Evolutionary conservation across 2,113 vertebrate species (phyloP).

Genomic region (Halcyon malimbica): DNA sequence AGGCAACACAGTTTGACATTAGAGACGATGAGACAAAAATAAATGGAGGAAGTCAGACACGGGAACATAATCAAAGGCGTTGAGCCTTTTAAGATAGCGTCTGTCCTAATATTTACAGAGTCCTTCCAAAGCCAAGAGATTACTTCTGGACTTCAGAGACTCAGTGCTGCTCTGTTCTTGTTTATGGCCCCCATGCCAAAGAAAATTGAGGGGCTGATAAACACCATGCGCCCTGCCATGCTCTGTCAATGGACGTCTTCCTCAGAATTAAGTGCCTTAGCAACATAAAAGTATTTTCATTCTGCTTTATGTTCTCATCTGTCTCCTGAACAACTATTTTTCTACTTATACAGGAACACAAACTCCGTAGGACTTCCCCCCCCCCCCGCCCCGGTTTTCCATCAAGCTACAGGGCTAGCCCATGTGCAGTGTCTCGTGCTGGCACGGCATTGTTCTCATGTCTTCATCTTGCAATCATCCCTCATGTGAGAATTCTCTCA

Average conservation of each 20-base stretch:
- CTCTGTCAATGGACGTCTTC: conserved; percentile 28
- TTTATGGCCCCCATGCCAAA: conserved; percentile 26
- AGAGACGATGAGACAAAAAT: conserved; percentile 37
- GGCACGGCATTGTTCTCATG: background rate
- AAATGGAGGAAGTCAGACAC: conserved; percentile 31
- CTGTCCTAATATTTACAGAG: conserved; percentile 48
- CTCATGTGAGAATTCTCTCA: rapidly evolving
- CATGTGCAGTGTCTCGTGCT: background rate
- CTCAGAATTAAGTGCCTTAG: background rate
- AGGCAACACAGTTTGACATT: background rate
- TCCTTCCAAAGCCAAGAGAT: conserved; percentile 6
- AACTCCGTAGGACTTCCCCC: background rate
- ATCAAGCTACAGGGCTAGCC: background rate
- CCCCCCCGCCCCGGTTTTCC: background rate
- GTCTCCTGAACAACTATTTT: conserved; percentile 22
- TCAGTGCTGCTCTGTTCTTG: conserved; percentile 19
- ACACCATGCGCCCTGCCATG: background rate
- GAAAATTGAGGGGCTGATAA: conserved; percentile 23
- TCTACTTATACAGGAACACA: background rate
- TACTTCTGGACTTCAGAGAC: conserved; percentile 59
- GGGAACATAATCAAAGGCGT: conserved; percentile 57
- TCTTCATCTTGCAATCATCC: background rate
- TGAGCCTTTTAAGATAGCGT: conserved; percentile 30
- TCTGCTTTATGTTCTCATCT: conserved; percentile 37
- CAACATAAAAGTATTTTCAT: conserved; percentile 45